Evolutionary conservation across 2,888 invertebrate species (phyloP).

Genomic region (Nymphalis urticae): DNA sequence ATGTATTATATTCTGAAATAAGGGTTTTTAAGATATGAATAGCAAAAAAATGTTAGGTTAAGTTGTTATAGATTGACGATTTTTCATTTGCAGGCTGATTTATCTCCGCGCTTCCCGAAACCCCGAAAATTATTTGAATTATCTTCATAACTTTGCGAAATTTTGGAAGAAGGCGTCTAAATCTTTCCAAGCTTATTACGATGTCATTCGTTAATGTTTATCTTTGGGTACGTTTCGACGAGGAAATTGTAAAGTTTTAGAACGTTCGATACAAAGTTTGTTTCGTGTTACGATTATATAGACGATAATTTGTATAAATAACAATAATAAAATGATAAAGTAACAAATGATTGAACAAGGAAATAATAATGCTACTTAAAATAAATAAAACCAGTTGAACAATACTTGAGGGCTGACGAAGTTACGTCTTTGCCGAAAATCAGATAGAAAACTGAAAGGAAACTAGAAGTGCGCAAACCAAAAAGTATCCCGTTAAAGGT

Average conservation of each 20-base stretch:
- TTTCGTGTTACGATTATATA: not conserved
- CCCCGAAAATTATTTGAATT: conserved; percentile 41
- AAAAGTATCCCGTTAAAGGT: conserved; percentile 26
- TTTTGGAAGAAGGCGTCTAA: conserved; percentile 32
- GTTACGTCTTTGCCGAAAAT: conserved; percentile 31
- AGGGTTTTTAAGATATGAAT: conserved; percentile 28
- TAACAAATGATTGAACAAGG: no score
- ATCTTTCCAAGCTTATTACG: conserved; percentile 30
- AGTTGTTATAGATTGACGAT: conserved; percentile 33
- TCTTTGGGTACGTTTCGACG: conserved; percentile 6
- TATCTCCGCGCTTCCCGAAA: conserved; percentile 25
- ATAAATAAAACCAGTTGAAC: conserved; percentile 16
- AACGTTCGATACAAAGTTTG: not conserved
- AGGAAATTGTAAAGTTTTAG: conserved; percentile 14
- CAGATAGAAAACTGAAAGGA: conserved; percentile 26
- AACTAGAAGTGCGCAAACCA: conserved; percentile 8
- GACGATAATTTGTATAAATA: not conserved
- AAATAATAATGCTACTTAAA: conserved; percentile 7
- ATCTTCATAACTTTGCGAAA: conserved; percentile 42
- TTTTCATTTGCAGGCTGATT: conserved; percentile 27
- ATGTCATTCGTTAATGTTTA: conserved; percentile 8
- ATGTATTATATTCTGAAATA: conserved; percentile 26
- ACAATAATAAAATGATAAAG: not conserved
- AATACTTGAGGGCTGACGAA: conserved; percentile 22
- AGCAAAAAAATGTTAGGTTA: conserved; percentile 29